Evolutionary conservation across 2,113 vertebrate species (phyloP), one percentile per base, ranked within the genome.

Genomic region (Etheostoma cragini): DNA sequence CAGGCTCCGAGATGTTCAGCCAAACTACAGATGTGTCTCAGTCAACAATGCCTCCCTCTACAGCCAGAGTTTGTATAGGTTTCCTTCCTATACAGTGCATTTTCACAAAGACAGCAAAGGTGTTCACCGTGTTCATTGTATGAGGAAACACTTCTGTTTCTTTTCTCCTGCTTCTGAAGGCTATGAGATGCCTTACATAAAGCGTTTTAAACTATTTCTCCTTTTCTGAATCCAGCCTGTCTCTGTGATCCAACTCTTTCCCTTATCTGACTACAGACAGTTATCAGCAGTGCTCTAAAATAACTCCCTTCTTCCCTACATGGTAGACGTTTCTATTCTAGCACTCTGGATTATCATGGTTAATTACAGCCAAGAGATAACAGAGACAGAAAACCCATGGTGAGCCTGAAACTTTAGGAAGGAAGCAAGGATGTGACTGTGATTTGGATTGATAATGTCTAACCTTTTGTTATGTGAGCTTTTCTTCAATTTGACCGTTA

Each of bases 21-120:
- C 77, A 83, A 91, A 76, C 78, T 86, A 66, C 77, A 84, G 70
- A 83, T 73, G 65, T 12, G 33, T 46, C 60, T 78, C 68, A 71
- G 71, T 17, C 16, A 30, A 69, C 4, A 84, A 70, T 47, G 13
- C 56, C 61, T 75, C 58, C 60, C 50, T 63, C 72, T 61, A 6
- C 61, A 70, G 78, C 15, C 19, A n/a, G n/a, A n/a, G n/a, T n/a
- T n/a, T n/a, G n/a, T n/a, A n/a, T n/a, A n/a, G n/a, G n/a, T 17
- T 60, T 57, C 52, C 13, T 70, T 22, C 13, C 8, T 8, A 2
- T 30, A 26, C 26, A 17, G 15, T 52, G 35, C 24, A 33, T 56
- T 38, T 61, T 76, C 16, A 80, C 53, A 60, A 8, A 45, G 10
- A 26, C 19, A 17, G 12, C 8, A 26, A 53, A 33, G 46, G 17